Percentiles rank a stretch among this genome's conserved stretches.
These are phyloP conservation scores for Danionella dracula DNA, from an alignment of 2,797 vertebrate genomes.

Conservation along the genomic window DNA sequence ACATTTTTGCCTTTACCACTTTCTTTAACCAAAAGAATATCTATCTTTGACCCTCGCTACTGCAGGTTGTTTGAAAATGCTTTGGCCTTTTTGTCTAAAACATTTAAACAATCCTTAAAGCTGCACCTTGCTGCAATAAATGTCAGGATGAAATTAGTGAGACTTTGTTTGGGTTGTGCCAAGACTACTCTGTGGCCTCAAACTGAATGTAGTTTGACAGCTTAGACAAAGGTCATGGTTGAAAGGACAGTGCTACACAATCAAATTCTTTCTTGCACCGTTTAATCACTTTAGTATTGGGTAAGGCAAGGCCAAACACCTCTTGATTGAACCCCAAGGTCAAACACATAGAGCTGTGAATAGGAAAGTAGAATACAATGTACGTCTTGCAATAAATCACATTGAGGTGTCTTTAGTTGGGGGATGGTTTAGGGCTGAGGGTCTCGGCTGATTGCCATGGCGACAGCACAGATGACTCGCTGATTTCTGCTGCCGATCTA, in stretches of 20 bases:
- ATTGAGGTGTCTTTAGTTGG: slow-evolving; percentile 53
- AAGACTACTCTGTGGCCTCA: slow-evolving; percentile 32
- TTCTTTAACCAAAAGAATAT: slow-evolving; percentile 38
- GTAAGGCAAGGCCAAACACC: neutral
- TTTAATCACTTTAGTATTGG: slow-evolving; percentile 55
- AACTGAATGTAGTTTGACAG: slow-evolving; percentile 38
- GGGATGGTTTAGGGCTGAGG: neutral
- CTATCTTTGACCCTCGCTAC: slow-evolving; percentile 18
- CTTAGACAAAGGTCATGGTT: slow-evolving; percentile 38
- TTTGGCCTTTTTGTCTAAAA: slow-evolving; percentile 52
- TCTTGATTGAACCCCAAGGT: slow-evolving; percentile 4
- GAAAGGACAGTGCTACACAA: slow-evolving; percentile 43
- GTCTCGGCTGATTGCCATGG: slow-evolving; percentile 71
- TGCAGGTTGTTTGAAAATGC: slow-evolving; percentile 41
- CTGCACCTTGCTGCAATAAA: slow-evolving; percentile 48
- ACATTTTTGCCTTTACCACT: slow-evolving; percentile 27
- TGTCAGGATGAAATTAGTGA: slow-evolving; percentile 49
- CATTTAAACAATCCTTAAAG: slow-evolving; percentile 36
- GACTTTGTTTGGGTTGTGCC: slow-evolving; percentile 24
- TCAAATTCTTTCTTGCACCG: slow-evolving; percentile 65
- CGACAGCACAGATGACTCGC: slow-evolving; percentile 59
- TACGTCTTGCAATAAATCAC: slow-evolving; percentile 9
- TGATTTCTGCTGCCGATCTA: slow-evolving; percentile 66
- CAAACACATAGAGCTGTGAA: neutral
- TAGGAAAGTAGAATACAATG: neutral